These are phyloP conservation scores for Manis crassicaudata DNA, from an alignment of 2,797 vertebrate genomes.

Conservation along the genomic window DNA sequence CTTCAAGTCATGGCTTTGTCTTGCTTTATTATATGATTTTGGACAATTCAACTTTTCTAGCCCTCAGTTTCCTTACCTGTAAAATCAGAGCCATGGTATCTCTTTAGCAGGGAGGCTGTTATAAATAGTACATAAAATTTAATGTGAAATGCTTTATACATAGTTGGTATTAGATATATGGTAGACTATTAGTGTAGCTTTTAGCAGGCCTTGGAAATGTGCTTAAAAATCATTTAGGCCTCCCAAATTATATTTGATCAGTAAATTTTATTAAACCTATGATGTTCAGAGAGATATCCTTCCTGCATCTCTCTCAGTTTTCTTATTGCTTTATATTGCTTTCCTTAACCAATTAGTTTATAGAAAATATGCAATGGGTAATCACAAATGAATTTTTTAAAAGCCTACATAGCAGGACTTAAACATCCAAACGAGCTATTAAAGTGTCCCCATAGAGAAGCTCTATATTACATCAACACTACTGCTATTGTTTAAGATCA, in stretches of 20 bases:
- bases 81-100: conserved; percentile 15
- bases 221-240: conserved; percentile 51
- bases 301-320: conserved; percentile 30
- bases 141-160: conserved; percentile 31
- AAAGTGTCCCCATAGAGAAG: conserved; percentile 12
- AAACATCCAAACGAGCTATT: conserved; percentile 53
- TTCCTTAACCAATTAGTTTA: conserved; percentile 62
- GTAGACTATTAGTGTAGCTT: conserved; percentile 38
- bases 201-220: conserved; percentile 56
- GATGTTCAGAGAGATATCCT: conserved; percentile 26
- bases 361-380: conserved; percentile 57
- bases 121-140: conserved; percentile 49
- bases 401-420: conserved; percentile 43
- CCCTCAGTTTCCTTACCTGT: conserved; percentile 40
- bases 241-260: conserved; percentile 58
- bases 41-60: conserved; percentile 36
- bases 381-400: conserved; percentile 67
- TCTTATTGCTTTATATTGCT: conserved; percentile 27
- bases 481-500: conserved; percentile 35
- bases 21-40: conserved; percentile 30
- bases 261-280: conserved; percentile 62
- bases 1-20: background rate
- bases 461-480: conserved; percentile 38
- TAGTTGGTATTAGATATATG: conserved; percentile 46
- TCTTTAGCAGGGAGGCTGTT: background rate